Conservation (phyloP, 53 echinoderm and acorn worm genomes). For the Luidia sarsii region DNA sequence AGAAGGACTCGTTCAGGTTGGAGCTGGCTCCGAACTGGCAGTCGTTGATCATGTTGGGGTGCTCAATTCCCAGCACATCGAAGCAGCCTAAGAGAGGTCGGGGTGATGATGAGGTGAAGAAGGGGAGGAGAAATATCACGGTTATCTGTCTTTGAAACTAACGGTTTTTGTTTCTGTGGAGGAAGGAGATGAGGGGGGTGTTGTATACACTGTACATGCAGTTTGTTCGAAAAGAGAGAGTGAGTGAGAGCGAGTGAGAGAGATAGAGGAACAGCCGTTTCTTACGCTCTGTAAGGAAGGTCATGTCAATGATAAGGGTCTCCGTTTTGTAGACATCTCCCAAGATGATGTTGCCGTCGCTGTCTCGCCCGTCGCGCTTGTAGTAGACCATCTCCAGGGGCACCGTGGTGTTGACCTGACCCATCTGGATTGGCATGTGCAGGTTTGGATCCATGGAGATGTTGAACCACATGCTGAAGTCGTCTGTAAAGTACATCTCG, state of each 20-base stretch:
- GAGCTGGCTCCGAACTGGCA: constrained; percentile 84
- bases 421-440: constrained; percentile 72
- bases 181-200: too few species aligned
- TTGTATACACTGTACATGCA: too few species aligned
- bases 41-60: constrained; percentile 44
- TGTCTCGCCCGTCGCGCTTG: constrained; percentile 52
- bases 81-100: constrained; percentile 79
- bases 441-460: constrained; percentile 79
- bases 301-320: constrained; percentile 66
- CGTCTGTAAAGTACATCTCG: constrained; percentile 91
- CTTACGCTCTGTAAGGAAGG: constrained; percentile 71
- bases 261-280: neutral
- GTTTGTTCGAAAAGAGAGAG: too few species aligned
- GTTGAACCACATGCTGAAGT: constrained; percentile 86
- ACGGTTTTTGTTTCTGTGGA: too few species aligned
- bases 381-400: constrained; percentile 81
- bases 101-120: too few species aligned
- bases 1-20: constrained; percentile 52
- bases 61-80: constrained; percentile 63
- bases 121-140: too few species aligned
- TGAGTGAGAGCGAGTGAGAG: too few species aligned
- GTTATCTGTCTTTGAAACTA: too few species aligned
- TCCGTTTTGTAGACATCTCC: constrained; percentile 69
- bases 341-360: constrained; percentile 56
- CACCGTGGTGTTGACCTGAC: constrained; percentile 78